Conservation (phyloP, 2,797 vertebrate species). For the Rhadinocentrus ornatus region DNA sequence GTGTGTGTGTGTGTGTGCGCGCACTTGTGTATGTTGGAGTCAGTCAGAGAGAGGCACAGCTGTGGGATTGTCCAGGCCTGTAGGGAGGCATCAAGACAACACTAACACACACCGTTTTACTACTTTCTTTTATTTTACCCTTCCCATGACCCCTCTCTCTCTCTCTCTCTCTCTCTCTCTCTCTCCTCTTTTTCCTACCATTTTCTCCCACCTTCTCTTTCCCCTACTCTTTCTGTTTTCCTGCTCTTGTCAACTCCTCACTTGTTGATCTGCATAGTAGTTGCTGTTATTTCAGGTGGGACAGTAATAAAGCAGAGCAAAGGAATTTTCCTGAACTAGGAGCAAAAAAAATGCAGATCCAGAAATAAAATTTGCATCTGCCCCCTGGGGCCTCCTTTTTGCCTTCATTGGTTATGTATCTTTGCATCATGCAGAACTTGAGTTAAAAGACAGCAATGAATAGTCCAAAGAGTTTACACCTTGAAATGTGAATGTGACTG, state of each 20-base stretch:
- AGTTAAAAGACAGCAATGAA: background rate
- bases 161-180: constrained; percentile 55
- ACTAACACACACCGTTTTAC: constrained; percentile 82
- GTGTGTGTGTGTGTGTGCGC: constrained; percentile 44
- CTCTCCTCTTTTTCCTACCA: constrained; percentile 44
- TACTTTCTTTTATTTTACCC: constrained; percentile 82
- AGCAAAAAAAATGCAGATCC: background rate
- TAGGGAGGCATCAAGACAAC: constrained; percentile 82
- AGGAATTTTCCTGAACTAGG: constrained; percentile 3
- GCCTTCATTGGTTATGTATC: background rate
- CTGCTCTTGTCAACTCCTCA: constrained; percentile 51
- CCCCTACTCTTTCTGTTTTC: constrained; percentile 35
- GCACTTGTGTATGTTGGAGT: no score
- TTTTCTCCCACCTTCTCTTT: constrained; percentile 59
- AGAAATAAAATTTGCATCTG: constrained; percentile 1
- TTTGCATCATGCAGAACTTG: background rate
- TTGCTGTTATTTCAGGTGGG: constrained; percentile 76
- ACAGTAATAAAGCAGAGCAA: constrained; percentile 56
- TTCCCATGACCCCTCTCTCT: constrained; percentile 73
- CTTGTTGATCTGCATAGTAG: constrained; percentile 68
- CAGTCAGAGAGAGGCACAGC: constrained; percentile 76
- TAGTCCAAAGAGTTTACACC: background rate
- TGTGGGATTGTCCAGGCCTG: constrained; percentile 84
- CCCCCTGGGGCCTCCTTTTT: background rate
- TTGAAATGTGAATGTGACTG: background rate